These are phyloP conservation scores for Oryzias woworae DNA, from an alignment of 2,113 vertebrate genomes.

Conservation along the genomic window DNA sequence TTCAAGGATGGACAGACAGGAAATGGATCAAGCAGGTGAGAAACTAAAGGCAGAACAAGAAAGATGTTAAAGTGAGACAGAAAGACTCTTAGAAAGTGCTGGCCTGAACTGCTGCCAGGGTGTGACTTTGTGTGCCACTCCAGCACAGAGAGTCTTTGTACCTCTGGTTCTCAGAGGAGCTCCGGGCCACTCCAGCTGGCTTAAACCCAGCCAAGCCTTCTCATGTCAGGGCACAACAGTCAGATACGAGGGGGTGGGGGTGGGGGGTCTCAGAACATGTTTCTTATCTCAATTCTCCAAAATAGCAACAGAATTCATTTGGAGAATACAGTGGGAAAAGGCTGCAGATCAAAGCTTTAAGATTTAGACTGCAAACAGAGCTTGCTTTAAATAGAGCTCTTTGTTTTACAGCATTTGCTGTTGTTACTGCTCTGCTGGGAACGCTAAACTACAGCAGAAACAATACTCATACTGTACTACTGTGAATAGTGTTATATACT, in stretches of 20 bases:
- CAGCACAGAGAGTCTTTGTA: slow-evolving; percentile 68
- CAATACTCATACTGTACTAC: slow-evolving; percentile 63
- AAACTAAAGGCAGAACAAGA: slow-evolving; percentile 23
- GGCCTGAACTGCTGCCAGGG: slow-evolving; percentile 58
- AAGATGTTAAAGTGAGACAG: slow-evolving; percentile 44
- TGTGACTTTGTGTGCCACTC: slow-evolving; percentile 46
- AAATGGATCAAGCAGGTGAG: slow-evolving; percentile 3
- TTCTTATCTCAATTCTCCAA: slow-evolving; percentile 30
- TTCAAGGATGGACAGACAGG: background rate
- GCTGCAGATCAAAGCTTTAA: slow-evolving; percentile 34
- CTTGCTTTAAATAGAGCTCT: slow-evolving; percentile 54
- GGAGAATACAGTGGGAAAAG: slow-evolving; percentile 41
- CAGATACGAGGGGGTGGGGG: slow-evolving; percentile 35
- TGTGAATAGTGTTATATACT: slow-evolving; percentile 30
- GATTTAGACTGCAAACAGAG: slow-evolving; percentile 57
- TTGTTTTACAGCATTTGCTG: slow-evolving; percentile 64
- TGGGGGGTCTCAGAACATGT: slow-evolving; percentile 20
- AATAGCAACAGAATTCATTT: slow-evolving; percentile 47
- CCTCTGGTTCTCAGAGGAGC: slow-evolving; percentile 53
- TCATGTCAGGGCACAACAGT: slow-evolving; percentile 36
- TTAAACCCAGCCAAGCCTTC: slow-evolving; percentile 41
- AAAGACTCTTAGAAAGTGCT: slow-evolving; percentile 58
- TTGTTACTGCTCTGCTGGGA: slow-evolving; percentile 62
- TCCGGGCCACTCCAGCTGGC: slow-evolving; percentile 54
- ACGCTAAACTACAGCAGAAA: slow-evolving; percentile 55